Percentiles rank a stretch among this genome's conserved stretches.
Evolutionary conservation across 2,113 vertebrate genomes (phyloP).

Genomic region (Scortum barcoo): DNA sequence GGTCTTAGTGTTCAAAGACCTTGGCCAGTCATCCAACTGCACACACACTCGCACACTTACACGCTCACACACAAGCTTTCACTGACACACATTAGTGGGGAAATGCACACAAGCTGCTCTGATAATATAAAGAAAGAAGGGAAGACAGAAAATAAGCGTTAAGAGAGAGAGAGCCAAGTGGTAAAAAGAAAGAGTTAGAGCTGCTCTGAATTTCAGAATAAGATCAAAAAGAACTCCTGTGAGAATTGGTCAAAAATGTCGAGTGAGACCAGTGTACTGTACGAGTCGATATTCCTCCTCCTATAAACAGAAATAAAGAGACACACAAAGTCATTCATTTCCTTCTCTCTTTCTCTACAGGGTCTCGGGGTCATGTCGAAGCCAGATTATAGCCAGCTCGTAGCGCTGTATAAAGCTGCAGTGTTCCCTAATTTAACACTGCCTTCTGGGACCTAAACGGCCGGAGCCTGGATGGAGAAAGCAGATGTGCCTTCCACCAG

Average conservation of each 20-base stretch:
- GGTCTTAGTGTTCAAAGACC: conserved; percentile 98
- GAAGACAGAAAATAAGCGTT: conserved; percentile 22
- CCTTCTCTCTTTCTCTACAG: conserved; percentile 6
- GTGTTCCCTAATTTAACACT: conserved; percentile 75
- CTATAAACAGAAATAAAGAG: conserved; percentile 51
- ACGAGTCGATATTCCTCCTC: conserved; percentile 36
- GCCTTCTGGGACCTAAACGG: conserved; percentile 72
- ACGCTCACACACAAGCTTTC: neutral
- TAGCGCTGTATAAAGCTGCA: conserved; percentile 70
- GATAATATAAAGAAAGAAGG: conserved; percentile 44
- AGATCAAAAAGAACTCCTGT: conserved; percentile 70
- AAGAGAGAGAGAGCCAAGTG: conserved; percentile 45
- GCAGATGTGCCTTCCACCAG: conserved; percentile 78
- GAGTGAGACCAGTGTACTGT: conserved; percentile 56
- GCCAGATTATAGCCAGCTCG: conserved; percentile 67
- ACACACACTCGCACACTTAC: conserved; percentile 43
- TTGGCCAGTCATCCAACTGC: conserved; percentile 82
- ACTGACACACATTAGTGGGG: conserved; percentile 28
- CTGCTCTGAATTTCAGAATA: conserved; percentile 68
- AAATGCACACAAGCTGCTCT: conserved; percentile 55
- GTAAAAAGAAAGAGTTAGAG: conserved; percentile 38
- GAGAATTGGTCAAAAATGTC: conserved; percentile 69
- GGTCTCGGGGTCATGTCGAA: conserved; percentile 68
- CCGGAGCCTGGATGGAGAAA: conserved; percentile 71
- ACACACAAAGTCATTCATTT: conserved; percentile 6